Evolutionary conservation across 2,113 vertebrate genomes (phyloP), one percentile per base, ranked within the genome.

Genomic region (Machaerirhynchus nigripectus): DNA sequence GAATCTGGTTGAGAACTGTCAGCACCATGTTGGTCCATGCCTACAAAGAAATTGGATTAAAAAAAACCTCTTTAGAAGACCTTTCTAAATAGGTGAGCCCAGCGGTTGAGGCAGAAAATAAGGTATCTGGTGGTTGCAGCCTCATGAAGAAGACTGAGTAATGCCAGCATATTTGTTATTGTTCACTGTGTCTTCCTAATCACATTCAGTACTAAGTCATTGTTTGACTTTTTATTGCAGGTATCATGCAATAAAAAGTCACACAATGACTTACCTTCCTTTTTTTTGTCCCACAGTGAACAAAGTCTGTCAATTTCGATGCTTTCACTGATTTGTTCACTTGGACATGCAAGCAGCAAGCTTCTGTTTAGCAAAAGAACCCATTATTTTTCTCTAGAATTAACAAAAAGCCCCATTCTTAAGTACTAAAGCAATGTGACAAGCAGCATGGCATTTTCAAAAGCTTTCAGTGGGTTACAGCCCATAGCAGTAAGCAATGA

Each of bases 21-120:
- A 99, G 96, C 91, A 99, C 98, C 99, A 99, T 99, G 97, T 98
- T 99, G 98, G 99, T 99, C 99, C 99, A 99, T 0, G 99, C 99
- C 99, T 99, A 84, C 16, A 31, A 94, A 77, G 30, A 83, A 86
- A 91, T 50, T 7, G 5, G 46, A 92, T 57, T 56, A 22, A 60
- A 86, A 73, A 74, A 70, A 56, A 56, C 2, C 23, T 59, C 19
- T 68, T 91, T 37, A 90, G 49, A 84, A 87, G 27, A 74, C 20
- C 24, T 37, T 93, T 59, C 27, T 52, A 61, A 71, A 84, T 2
- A 61, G 57, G n/a, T 31, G 13, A 93, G 46, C 39, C 49, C 16
- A n/a, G 20, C 7, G 1, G 26, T 1, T 69, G 39, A 84, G 42
- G n/a, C n/a, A 61, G 61, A 90, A 91, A 68, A 67, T 19, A 65